These are phyloP conservation scores for Microhierax caerulescens DNA, from an alignment of 2,797 vertebrate species.

Conservation along the genomic window DNA sequence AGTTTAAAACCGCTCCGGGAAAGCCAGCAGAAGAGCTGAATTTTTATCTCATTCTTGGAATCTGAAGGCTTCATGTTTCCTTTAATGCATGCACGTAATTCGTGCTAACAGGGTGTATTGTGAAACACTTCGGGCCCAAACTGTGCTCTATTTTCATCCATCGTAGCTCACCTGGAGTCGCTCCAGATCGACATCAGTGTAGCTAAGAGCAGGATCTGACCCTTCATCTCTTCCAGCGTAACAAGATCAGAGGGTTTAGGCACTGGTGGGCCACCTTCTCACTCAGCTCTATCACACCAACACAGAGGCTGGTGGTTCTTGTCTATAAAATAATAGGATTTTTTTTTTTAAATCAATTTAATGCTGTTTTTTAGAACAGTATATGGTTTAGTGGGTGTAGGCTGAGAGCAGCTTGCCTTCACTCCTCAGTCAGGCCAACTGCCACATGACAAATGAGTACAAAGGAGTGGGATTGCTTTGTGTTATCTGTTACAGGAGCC, in stretches of 20 bases:
- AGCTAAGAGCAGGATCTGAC: not conserved
- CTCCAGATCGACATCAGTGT: not conserved
- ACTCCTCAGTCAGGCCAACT: not conserved
- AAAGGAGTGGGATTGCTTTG: not conserved
- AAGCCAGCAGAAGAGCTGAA: not conserved
- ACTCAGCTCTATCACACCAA: not conserved
- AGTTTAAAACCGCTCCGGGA: not conserved
- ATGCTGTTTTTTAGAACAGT: not conserved
- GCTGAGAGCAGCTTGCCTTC: not conserved
- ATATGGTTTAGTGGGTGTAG: not conserved
- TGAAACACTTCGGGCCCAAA: not conserved
- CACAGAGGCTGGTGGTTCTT: not conserved
- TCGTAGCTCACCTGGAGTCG: not conserved
- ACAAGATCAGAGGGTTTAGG: not conserved
- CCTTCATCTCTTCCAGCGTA: not conserved
- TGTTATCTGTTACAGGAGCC: not conserved
- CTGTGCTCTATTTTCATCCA: not conserved
- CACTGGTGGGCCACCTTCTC: not conserved
- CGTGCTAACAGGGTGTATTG: not conserved
- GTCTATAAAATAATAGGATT: not conserved
- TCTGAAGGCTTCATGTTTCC: not conserved
- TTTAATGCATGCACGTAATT: accelerated
- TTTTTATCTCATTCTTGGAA: not conserved
- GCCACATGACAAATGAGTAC: not conserved
- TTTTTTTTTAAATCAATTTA: not conserved